A percentile compares a stretch with the other conserved stretches of the same genome.
These are phyloP conservation scores for Dromococcyx pavoninus DNA, from an alignment of 2,797 vertebrate species.

Conservation along the genomic window DNA sequence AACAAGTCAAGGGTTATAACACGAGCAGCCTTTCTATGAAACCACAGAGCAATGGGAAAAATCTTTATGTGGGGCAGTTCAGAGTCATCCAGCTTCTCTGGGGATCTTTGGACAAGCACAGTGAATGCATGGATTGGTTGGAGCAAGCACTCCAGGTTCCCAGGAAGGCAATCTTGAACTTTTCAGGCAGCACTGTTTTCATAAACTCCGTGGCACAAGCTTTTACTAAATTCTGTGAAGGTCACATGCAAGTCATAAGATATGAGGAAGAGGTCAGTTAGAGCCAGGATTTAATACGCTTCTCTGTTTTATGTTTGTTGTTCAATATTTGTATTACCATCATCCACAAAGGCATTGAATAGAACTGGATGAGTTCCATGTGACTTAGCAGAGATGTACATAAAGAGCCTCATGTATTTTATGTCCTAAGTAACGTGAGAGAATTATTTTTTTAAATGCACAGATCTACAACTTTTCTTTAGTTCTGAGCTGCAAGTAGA, in stretches of 20 bases:
- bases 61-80: neutral
- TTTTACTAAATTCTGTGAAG: constrained; percentile 23
- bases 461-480: neutral
- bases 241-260: constrained; percentile 59
- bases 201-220: constrained; percentile 44
- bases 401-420: neutral
- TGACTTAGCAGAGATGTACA: neutral
- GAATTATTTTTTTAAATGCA: neutral
- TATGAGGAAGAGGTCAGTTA: constrained; percentile 31
- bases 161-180: constrained; percentile 2
- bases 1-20: neutral
- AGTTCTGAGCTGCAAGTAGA: neutral
- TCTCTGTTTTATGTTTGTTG: constrained; percentile 32
- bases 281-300: neutral
- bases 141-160: neutral
- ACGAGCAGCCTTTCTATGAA: neutral
- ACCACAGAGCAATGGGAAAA: neutral
- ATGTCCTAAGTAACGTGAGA: neutral
- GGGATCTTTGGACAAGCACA: neutral
- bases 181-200: constrained; percentile 28
- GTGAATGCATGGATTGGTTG: fast-evolving
- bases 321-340: neutral
- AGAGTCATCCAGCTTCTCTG: neutral
- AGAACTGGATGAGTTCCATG: neutral
- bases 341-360: neutral